Conservation (phyloP, 2,113 vertebrate genomes). For the Thymallus thymallus region DNA sequence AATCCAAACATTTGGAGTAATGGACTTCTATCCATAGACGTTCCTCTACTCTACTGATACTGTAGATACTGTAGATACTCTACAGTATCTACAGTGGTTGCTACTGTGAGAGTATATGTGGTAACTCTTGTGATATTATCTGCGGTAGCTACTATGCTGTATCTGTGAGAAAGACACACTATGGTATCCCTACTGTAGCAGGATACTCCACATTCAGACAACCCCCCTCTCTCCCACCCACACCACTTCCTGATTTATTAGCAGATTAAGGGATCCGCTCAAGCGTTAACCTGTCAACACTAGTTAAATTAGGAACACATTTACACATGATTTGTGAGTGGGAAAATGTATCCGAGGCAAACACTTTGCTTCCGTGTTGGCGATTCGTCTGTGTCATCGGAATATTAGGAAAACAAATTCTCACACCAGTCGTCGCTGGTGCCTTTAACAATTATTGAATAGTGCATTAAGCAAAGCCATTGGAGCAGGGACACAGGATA, state of each 20-base stretch:
- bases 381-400: slow-evolving; percentile 61
- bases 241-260: slow-evolving; percentile 71
- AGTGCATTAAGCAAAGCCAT: slow-evolving; percentile 46
- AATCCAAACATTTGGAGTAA: no score
- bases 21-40: background rate
- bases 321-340: slow-evolving; percentile 75
- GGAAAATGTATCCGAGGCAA: slow-evolving; percentile 63
- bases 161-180: background rate
- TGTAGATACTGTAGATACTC: no score
- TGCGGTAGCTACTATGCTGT: background rate
- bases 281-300: slow-evolving; percentile 73
- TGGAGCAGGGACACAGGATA: slow-evolving; percentile 37
- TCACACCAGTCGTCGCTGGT: slow-evolving; percentile 31
- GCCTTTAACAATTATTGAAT: slow-evolving; percentile 74
- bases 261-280: slow-evolving; percentile 73
- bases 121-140: background rate
- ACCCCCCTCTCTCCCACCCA: slow-evolving; percentile 5
- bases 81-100: background rate
- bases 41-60: background rate
- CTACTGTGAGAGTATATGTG: background rate
- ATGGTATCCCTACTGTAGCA: background rate
- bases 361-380: slow-evolving; percentile 56
- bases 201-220: background rate
- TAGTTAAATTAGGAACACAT: slow-evolving; percentile 73
- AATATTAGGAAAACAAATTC: slow-evolving; percentile 71